Percentiles rank a stretch among this genome's conserved stretches.
phyloP scores from a whole-genome alignment of 2,797 vertebrate genomes.

The Alfaro cultratus region DNA sequence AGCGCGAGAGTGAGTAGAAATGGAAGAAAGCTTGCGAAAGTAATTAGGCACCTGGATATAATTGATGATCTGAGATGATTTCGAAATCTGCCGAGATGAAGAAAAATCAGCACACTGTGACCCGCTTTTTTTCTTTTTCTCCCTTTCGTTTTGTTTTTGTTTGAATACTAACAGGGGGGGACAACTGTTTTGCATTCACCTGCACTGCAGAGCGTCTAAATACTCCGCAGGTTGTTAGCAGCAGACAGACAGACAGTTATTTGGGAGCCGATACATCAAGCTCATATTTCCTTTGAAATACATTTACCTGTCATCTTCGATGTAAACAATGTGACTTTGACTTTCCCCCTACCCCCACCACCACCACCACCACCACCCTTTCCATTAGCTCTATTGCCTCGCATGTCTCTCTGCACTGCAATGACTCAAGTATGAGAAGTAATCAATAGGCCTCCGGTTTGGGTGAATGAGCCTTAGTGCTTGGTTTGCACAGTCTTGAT shows the following conservation, averaged over 20 bases:
- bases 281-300: constrained; percentile 76
- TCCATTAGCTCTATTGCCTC: constrained; percentile 81
- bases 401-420: constrained; percentile 64
- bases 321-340: constrained; percentile 83
- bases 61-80: constrained; percentile 2
- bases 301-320: constrained; percentile 79
- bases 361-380: constrained; percentile 13
- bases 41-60: constrained; percentile 10
- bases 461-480: constrained; percentile 78
- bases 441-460: constrained; percentile 81
- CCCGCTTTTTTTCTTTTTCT: background rate
- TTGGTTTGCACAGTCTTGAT: constrained; percentile 77
- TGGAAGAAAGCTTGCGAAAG: constrained; percentile 4
- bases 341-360: constrained; percentile 37
- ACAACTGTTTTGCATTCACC: constrained; percentile 3
- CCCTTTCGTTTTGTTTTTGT: background rate
- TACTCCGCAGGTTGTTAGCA: constrained; percentile 60
- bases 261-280: constrained; percentile 61
- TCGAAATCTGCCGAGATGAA: constrained; percentile 1
- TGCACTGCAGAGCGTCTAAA: constrained; percentile 37
- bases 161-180: background rate
- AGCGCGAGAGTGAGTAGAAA: background rate
- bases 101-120: background rate
- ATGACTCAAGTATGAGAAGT: constrained; percentile 75
- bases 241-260: constrained; percentile 41